Conservation (phyloP, 1,140 invertebrate species). For the Cyrtorhinus lividipennis region DNA sequence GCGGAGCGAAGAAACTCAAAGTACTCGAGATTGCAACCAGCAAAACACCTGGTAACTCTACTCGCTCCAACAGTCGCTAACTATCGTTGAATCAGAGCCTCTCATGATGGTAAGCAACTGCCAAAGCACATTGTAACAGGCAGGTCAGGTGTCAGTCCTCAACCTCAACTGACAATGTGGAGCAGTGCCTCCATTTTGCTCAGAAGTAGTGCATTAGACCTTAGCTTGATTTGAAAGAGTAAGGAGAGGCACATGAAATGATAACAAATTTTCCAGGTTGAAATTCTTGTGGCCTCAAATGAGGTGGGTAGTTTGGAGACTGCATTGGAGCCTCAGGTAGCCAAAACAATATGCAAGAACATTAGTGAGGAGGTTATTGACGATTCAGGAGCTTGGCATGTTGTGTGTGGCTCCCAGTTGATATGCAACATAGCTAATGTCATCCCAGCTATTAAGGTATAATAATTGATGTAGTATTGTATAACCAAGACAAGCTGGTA, state of each 20-base stretch:
- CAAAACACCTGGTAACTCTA: conserved; percentile 43
- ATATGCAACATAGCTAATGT: conserved; percentile 43
- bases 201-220: too few species aligned
- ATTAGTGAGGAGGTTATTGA: conserved; percentile 37
- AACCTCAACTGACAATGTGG: not conserved
- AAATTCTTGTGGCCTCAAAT: conserved; percentile 28
- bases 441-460: conserved; percentile 28
- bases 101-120: conserved; percentile 38
- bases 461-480: too few species aligned
- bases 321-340: conserved; percentile 35
- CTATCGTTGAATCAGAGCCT: conserved; percentile 50
- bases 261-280: conserved; percentile 30
- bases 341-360: conserved; percentile 43
- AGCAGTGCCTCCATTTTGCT: too few species aligned
- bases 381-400: not conserved
- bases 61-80: conserved; percentile 39
- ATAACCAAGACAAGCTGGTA: too few species aligned
- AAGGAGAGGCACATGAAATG: too few species aligned
- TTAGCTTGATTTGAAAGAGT: too few species aligned
- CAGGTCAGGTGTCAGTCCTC: too few species aligned
- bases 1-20: conserved; percentile 53
- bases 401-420: conserved; percentile 22
- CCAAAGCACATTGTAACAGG: too few species aligned
- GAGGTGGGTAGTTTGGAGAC: conserved; percentile 32
- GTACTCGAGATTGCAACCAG: conserved; percentile 53